phyloP scores from a whole-genome alignment of 2,888 invertebrate species.

The Himalopsyche anomala region DNA sequence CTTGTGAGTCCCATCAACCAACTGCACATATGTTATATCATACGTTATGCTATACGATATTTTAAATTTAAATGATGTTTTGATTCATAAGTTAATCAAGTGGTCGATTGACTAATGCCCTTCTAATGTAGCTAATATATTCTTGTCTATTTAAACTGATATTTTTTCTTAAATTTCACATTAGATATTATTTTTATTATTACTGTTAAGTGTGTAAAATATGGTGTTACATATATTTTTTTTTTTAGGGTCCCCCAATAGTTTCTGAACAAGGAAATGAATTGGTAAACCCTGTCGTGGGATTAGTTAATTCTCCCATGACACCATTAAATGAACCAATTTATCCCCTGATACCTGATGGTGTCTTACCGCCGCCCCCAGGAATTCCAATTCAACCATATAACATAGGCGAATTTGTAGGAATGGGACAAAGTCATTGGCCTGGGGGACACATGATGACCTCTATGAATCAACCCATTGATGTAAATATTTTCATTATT shows the following conservation, averaged over 20 bases:
- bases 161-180: too few relatives aligned
- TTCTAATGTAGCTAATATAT: too few relatives aligned
- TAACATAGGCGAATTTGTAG: slow-evolving; percentile 74
- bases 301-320: slow-evolving; percentile 53
- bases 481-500: slow-evolving; percentile 72
- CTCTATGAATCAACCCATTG: slow-evolving; percentile 73
- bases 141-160: too few relatives aligned
- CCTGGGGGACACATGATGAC: slow-evolving; percentile 74
- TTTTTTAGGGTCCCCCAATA: slow-evolving; percentile 61
- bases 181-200: too few relatives aligned
- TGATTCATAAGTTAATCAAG: too few relatives aligned
- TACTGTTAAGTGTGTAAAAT: too few relatives aligned
- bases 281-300: slow-evolving; percentile 57
- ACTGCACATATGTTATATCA: too few relatives aligned
- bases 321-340: slow-evolving; percentile 56
- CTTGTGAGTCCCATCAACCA: too few relatives aligned
- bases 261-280: slow-evolving; percentile 62
- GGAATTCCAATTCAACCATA: slow-evolving; percentile 73
- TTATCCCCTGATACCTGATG: slow-evolving; percentile 59
- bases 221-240: background rate
- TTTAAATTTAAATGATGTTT: too few relatives aligned
- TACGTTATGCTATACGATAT: too few relatives aligned
- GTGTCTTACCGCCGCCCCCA: slow-evolving; percentile 70
- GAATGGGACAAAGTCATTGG: slow-evolving; percentile 72
- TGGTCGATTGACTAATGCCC: too few relatives aligned